A percentile compares a stretch with the other conserved stretches of the same genome.
Evolutionary conservation across 1,140 invertebrate species (phyloP).

Genomic region (Pemphigus obesinymphae): DNA sequence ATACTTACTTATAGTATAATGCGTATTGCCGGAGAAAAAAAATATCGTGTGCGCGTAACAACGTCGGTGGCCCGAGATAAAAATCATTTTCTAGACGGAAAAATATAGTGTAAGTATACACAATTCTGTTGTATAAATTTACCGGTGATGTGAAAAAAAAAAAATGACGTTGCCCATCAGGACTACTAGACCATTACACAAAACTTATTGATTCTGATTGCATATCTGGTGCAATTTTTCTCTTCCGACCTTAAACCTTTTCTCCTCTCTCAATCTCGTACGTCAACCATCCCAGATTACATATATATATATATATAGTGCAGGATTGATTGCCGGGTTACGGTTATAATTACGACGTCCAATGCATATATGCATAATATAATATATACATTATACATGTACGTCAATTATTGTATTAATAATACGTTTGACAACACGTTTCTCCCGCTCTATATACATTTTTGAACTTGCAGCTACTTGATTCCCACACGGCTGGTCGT

Average conservation of each 20-base stretch:
- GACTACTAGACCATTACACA: background rate
- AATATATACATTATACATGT: background rate
- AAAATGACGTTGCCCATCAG: constrained; percentile 16
- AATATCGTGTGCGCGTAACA: constrained; percentile 19
- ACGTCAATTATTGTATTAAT: too few relatives aligned
- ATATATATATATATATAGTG: background rate
- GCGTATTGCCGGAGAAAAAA: constrained; percentile 8
- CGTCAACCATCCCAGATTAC: background rate
- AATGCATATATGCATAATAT: too few relatives aligned
- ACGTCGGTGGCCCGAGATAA: constrained; percentile 37
- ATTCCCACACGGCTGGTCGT: constrained; percentile 21
- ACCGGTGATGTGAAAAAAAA: background rate
- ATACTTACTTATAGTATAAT: background rate
- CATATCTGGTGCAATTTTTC: constrained; percentile 3
- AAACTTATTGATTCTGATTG: background rate
- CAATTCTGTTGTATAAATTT: background rate
- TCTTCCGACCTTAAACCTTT: background rate
- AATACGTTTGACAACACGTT: too few relatives aligned
- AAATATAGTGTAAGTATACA: background rate
- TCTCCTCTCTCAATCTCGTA: background rate
- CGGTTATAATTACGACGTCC: background rate
- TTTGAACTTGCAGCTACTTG: background rate
- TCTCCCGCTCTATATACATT: too few relatives aligned
- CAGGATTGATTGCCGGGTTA: background rate
- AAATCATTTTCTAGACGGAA: constrained; percentile 9